Conservation (phyloP, 2,888 invertebrate species). For the Ochlodes sylvanus region DNA sequence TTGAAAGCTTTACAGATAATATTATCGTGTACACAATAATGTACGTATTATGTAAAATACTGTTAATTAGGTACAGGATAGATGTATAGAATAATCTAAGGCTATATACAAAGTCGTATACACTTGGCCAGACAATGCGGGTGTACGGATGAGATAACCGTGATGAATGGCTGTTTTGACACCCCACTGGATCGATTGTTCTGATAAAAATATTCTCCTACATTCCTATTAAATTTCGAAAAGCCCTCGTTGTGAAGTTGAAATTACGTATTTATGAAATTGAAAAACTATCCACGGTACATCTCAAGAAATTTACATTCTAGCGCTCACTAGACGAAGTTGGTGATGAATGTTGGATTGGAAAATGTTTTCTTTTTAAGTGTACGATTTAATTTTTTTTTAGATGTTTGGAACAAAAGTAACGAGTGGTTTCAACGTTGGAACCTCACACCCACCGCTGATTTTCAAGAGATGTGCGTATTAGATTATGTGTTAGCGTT, state of each 20-base stretch:
- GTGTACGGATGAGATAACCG: conserved; percentile 67
- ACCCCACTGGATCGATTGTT: conserved; percentile 63
- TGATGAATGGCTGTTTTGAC: conserved; percentile 76
- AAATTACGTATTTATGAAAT: conserved; percentile 32
- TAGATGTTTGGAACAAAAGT: no score
- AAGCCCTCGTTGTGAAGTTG: conserved; percentile 27
- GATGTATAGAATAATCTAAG: conserved; percentile 2
- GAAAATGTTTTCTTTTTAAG: conserved; percentile 15
- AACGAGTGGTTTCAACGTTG: no score
- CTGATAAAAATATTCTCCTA: conserved; percentile 57
- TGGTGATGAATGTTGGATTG: conserved; percentile 23
- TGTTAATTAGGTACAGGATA: neutral
- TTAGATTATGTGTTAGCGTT: no score
- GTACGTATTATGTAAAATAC: neutral
- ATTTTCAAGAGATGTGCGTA: no score
- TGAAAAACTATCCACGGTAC: conserved; percentile 28
- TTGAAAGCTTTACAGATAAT: no score
- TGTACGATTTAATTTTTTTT: neutral
- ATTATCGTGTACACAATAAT: no score
- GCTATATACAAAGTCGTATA: conserved; percentile 45
- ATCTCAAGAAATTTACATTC: conserved; percentile 27
- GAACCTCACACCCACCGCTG: no score
- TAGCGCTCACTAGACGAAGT: conserved; percentile 8
- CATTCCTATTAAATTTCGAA: conserved; percentile 25
- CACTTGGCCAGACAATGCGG: conserved; percentile 58